A percentile compares a stretch with the other conserved stretches of the same genome.
Evolutionary conservation across 2,888 invertebrate genomes (phyloP).

Genomic region (Caenorhabditis becei): DNA sequence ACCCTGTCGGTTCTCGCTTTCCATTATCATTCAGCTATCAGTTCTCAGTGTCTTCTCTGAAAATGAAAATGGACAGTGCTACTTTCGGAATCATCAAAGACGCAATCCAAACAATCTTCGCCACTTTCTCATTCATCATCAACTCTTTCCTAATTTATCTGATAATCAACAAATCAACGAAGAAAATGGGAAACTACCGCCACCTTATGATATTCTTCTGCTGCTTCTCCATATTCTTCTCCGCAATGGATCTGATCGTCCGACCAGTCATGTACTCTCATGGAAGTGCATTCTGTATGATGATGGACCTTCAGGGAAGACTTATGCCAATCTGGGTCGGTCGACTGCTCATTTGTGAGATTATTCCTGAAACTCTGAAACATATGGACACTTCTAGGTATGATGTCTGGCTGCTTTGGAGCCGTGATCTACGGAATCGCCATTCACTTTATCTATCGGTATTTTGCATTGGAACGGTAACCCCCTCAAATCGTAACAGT

Average conservation of each 20-base stretch:
- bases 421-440: slow-evolving; percentile 32
- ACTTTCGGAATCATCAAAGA: neutral
- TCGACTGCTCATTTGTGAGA: neutral
- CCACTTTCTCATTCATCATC: slow-evolving; percentile 3
- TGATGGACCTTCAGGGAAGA: slow-evolving; percentile 1
- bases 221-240: slow-evolving; percentile 33
- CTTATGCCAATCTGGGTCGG: neutral
- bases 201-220: slow-evolving; percentile 40
- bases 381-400: slow-evolving; percentile 1
- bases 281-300: neutral
- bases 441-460: slow-evolving; percentile 40
- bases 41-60: too few species aligned
- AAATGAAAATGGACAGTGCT: neutral
- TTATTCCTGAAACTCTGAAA: neutral
- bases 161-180: slow-evolving; percentile 48
- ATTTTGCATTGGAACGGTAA: slow-evolving; percentile 49
- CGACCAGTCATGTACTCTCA: slow-evolving; percentile 25
- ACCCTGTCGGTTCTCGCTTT: neutral
- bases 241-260: slow-evolving; percentile 16
- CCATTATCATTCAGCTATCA: neutral
- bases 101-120: neutral
- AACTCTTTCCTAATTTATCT: slow-evolving; percentile 40
- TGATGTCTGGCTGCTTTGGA: slow-evolving; percentile 28
- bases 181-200: slow-evolving; percentile 46
- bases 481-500: too few species aligned